These are phyloP conservation scores for Apantesis nais DNA, from an alignment of 2,888 invertebrate genomes.

Conservation along the genomic window DNA sequence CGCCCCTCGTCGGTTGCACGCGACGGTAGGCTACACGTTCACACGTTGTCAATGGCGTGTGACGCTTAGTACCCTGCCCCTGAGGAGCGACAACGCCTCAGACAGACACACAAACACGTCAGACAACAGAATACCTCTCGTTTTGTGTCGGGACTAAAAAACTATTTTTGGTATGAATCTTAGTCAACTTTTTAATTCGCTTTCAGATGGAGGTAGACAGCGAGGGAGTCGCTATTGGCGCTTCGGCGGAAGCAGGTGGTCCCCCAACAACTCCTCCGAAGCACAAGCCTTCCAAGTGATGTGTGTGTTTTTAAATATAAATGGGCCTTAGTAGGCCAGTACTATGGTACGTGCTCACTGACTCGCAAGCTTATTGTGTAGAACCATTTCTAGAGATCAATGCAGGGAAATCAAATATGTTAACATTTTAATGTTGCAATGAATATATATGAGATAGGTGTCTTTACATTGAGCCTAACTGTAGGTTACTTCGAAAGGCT, in stretches of 20 bases:
- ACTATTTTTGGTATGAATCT: neutral
- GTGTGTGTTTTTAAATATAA: conserved; percentile 14
- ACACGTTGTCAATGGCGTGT: no score
- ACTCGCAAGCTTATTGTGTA: neutral
- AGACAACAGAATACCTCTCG: no score
- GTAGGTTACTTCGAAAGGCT: neutral
- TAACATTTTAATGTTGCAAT: neutral
- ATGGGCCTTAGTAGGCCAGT: neutral
- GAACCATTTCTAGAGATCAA: neutral
- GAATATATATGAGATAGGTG: neutral
- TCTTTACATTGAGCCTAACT: neutral
- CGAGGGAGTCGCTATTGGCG: conserved; percentile 81
- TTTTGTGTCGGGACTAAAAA: no score
- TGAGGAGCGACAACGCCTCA: no score
- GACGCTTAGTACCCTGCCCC: no score
- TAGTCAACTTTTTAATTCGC: neutral
- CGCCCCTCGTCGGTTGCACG: no score
- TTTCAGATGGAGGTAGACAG: conserved; percentile 81
- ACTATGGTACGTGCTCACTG: conserved; percentile 16
- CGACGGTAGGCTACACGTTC: no score
- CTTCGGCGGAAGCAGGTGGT: conserved; percentile 80
- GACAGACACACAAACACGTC: no score
- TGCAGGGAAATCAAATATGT: neutral
- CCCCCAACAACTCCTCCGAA: conserved; percentile 82
- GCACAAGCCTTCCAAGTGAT: conserved; percentile 81